These are phyloP conservation scores for Phataginus tricuspis DNA, from an alignment of 2,797 vertebrate species.

Conservation along the genomic window DNA sequence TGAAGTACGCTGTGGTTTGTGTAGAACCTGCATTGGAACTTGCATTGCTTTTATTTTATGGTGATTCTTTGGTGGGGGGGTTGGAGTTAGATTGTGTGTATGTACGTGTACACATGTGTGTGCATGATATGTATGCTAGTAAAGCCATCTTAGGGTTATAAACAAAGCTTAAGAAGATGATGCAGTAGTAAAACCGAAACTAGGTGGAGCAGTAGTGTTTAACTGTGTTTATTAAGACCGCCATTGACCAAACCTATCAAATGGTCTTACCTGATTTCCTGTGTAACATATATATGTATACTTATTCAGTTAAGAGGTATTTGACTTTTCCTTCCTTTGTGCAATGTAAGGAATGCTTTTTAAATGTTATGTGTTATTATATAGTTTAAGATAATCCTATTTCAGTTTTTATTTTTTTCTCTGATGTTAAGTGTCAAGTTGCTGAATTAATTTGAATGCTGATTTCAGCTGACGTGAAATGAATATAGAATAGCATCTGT, in stretches of 20 bases:
- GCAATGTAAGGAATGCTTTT: neutral
- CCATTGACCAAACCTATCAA: neutral
- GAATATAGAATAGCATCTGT: constrained; percentile 25
- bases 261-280: constrained; percentile 16
- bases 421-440: constrained; percentile 19
- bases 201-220: neutral
- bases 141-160: neutral
- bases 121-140: neutral
- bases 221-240: neutral
- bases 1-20: neutral
- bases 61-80: neutral
- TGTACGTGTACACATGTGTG: neutral
- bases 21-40: neutral
- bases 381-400: neutral
- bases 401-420: neutral
- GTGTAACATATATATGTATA: neutral
- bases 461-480: neutral
- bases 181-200: neutral
- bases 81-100: neutral
- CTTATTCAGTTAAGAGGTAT: neutral
- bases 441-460: neutral
- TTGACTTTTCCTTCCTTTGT: neutral
- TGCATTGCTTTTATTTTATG: neutral
- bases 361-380: neutral
- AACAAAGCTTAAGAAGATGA: neutral